A percentile compares a stretch with the other conserved stretches of the same genome.
Evolutionary conservation across 2,797 vertebrate genomes (phyloP).

Genomic region (Bradypus variegatus): DNA sequence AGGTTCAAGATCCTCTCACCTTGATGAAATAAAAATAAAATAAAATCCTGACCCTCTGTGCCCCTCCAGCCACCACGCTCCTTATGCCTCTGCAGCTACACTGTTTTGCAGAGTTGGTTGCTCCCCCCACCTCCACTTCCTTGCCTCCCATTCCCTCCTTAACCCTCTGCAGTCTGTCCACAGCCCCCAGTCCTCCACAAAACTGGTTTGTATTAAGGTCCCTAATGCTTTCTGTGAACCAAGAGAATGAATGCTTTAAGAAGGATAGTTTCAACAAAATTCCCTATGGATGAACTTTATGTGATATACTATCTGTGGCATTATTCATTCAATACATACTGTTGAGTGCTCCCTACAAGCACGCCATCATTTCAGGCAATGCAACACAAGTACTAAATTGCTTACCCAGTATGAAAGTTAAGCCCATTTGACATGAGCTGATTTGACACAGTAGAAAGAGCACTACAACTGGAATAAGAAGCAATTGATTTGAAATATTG

Average conservation of each 20-base stretch:
- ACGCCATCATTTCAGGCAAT: not conserved
- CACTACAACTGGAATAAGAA: not conserved
- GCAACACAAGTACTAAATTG: fast-evolving
- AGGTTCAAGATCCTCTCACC: fast-evolving
- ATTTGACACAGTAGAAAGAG: not conserved
- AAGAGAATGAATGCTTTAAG: not conserved
- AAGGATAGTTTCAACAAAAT: not conserved
- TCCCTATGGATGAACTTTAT: not conserved
- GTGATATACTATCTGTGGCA: fast-evolving
- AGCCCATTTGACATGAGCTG: not conserved
- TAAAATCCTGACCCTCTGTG: not conserved
- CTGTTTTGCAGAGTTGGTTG: not conserved
- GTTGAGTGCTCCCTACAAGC: too few species aligned
- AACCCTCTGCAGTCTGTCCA: fast-evolving
- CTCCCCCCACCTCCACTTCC: not conserved
- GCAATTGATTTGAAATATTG: too few species aligned
- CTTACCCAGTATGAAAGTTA: not conserved
- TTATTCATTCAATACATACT: too few species aligned
- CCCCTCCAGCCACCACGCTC: too few species aligned
- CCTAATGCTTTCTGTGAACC: not conserved
- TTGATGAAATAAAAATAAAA: not conserved
- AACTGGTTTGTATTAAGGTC: not conserved
- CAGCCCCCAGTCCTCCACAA: not conserved
- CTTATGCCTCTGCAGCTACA: not conserved
- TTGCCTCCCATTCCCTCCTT: fast-evolving